Percentiles rank a stretch among this genome's conserved stretches.
Conservation (phyloP, 2,113 vertebrate genomes). For the Apeltes quadracus region DNA sequence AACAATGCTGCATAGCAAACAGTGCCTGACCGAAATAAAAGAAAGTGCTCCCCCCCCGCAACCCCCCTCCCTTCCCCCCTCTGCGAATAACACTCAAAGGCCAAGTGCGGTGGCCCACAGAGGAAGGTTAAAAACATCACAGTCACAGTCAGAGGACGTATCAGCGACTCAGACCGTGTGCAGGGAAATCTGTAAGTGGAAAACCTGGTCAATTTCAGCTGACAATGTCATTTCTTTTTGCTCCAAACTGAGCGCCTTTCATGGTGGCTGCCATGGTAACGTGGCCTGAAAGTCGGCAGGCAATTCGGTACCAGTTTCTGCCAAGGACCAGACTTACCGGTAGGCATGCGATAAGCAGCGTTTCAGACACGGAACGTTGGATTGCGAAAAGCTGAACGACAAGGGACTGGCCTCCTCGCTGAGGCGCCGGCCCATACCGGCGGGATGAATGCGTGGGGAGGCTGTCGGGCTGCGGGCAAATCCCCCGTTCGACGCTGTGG, state of each 20-base stretch:
- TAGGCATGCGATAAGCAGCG: slow-evolving; percentile 73
- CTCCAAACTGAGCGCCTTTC: slow-evolving; percentile 80
- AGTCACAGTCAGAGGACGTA: slow-evolving; percentile 42
- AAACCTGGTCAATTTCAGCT: slow-evolving; percentile 74
- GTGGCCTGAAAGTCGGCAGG: slow-evolving; percentile 79
- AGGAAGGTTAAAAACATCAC: slow-evolving; percentile 55
- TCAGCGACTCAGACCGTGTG: slow-evolving; percentile 50
- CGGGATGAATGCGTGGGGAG: slow-evolving; percentile 54
- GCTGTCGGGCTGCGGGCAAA: slow-evolving; percentile 50
- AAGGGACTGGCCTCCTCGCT: slow-evolving; percentile 35
- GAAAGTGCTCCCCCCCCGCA: slow-evolving; percentile 65
- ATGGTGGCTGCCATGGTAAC: slow-evolving; percentile 85
- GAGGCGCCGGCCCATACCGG: slow-evolving; percentile 63
- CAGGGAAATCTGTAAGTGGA: slow-evolving; percentile 71
- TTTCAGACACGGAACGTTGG: slow-evolving; percentile 56
- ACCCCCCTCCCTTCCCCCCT: slow-evolving; percentile 19
- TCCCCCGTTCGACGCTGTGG: slow-evolving; percentile 44
- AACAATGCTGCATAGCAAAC: slow-evolving; percentile 84
- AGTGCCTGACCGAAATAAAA: slow-evolving; percentile 65
- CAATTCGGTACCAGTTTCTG: slow-evolving; percentile 84
- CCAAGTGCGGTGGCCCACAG: slow-evolving; percentile 41
- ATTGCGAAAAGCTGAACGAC: slow-evolving; percentile 57
- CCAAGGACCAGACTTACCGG: slow-evolving; percentile 77
- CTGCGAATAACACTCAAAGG: slow-evolving; percentile 47
- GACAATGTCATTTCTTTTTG: slow-evolving; percentile 81